Evolutionary conservation across 2,113 vertebrate genomes (phyloP).

Genomic region (Nycticebus coucang): DNA sequence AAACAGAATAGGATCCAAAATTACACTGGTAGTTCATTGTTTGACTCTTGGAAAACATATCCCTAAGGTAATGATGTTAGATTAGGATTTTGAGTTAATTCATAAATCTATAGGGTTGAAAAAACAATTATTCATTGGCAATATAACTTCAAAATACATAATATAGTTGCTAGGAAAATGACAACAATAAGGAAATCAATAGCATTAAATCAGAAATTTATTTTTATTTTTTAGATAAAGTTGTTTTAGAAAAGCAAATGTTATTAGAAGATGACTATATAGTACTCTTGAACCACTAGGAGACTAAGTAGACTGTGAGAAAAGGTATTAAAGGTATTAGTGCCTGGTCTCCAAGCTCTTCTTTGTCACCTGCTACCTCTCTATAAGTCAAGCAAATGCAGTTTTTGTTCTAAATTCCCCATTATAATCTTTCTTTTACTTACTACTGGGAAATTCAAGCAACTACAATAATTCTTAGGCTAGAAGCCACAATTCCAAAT

Average conservation of each 20-base stretch:
- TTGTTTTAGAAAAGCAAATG: slow-evolving; percentile 12
- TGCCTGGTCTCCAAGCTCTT: neutral
- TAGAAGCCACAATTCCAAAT: neutral
- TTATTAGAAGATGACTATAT: neutral
- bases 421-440: neutral
- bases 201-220: neutral
- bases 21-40: neutral
- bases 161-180: neutral
- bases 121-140: neutral
- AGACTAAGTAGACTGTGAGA: neutral
- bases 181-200: neutral
- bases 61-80: neutral
- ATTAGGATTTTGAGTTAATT: neutral
- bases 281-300: neutral
- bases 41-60: neutral
- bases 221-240: neutral
- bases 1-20: neutral
- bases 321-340: neutral
- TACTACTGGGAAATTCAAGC: neutral
- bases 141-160: neutral
- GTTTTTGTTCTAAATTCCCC: neutral
- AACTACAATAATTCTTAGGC: neutral
- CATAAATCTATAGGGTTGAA: neutral
- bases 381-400: no score
- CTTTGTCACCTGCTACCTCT: neutral